Evolutionary conservation across 92 coral and sea anemone genomes (phyloP).

Genomic region (Epizoanthus stellaris): DNA sequence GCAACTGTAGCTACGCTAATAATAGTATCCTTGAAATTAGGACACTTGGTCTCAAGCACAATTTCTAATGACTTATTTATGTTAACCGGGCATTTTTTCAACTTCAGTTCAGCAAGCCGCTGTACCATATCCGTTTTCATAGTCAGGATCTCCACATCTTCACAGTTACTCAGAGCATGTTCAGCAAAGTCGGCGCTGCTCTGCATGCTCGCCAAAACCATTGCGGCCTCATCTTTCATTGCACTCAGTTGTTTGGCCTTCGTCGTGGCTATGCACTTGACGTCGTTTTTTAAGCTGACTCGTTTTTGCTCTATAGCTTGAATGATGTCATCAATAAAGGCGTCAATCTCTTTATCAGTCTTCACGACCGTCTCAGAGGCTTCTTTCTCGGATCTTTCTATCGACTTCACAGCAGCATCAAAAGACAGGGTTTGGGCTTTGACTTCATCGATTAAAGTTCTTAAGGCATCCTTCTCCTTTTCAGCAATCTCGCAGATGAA

Average conservation of each 20-base stretch:
- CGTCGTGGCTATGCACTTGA: background rate
- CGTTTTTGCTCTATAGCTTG: background rate
- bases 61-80: too few species aligned
- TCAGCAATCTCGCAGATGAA: too few species aligned
- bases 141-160: background rate
- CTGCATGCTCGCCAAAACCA: background rate
- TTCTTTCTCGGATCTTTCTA: conserved; percentile 16
- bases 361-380: too few species aligned
- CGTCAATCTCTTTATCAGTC: conserved; percentile 31
- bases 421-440: background rate
- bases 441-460: conserved; percentile 17
- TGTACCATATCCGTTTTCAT: conserved; percentile 3
- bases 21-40: too few species aligned
- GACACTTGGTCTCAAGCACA: too few species aligned
- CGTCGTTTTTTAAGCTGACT: conserved; percentile 29
- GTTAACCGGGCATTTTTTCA: background rate
- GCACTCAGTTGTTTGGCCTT: background rate
- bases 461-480: conserved; percentile 34
- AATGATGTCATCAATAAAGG: conserved; percentile 46
- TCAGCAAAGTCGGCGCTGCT: conserved; percentile 49
- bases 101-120: conserved; percentile 47
- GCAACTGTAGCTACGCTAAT: too few species aligned
- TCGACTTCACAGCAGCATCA: background rate
- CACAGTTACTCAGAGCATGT: conserved; percentile 51
- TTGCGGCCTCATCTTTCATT: too few species aligned